Evolutionary conservation across 2,888 invertebrate species (phyloP).

Genomic region (Chelonus formosanus): DNA sequence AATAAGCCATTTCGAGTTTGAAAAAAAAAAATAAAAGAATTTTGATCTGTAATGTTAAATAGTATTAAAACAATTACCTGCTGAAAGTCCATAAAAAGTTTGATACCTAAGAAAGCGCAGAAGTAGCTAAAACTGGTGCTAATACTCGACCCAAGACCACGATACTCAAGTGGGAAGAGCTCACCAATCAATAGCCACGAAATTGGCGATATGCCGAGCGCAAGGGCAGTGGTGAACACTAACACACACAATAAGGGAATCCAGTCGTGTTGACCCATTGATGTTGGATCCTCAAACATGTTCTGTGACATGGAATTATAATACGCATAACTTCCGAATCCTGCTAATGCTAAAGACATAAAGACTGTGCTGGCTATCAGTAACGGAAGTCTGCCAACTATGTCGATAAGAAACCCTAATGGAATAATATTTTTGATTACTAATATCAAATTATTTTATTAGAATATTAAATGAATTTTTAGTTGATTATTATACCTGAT

Average conservation of each 20-base stretch:
- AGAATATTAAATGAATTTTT: slow-evolving; percentile 13
- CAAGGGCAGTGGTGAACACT: slow-evolving; percentile 85
- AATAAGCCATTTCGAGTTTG: slow-evolving; percentile 39
- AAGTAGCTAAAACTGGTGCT: slow-evolving; percentile 88
- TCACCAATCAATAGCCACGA: slow-evolving; percentile 87
- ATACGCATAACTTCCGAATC: slow-evolving; percentile 85
- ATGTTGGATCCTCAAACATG: slow-evolving; percentile 48
- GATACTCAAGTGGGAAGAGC: slow-evolving; percentile 82
- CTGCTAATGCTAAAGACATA: slow-evolving; percentile 87
- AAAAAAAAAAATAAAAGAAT: slow-evolving; percentile 25
- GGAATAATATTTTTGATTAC: too few relatives aligned
- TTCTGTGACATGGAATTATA: slow-evolving; percentile 68
- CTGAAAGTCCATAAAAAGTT: slow-evolving; percentile 86
- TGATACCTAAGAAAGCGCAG: slow-evolving; percentile 86
- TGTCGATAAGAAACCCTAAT: slow-evolving; percentile 79
- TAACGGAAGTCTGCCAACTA: slow-evolving; percentile 83
- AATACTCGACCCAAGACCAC: slow-evolving; percentile 87
- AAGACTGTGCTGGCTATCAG: slow-evolving; percentile 84
- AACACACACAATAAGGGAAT: slow-evolving; percentile 84
- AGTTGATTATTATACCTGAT: slow-evolving; percentile 67
- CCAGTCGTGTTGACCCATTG: slow-evolving; percentile 77
- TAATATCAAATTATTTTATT: too few relatives aligned
- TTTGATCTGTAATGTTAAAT: neutral
- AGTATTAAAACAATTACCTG: slow-evolving; percentile 51
- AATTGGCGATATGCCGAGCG: slow-evolving; percentile 88